Conservation (phyloP, 2,113 vertebrate species). For the Macaca mulatta region DNA sequence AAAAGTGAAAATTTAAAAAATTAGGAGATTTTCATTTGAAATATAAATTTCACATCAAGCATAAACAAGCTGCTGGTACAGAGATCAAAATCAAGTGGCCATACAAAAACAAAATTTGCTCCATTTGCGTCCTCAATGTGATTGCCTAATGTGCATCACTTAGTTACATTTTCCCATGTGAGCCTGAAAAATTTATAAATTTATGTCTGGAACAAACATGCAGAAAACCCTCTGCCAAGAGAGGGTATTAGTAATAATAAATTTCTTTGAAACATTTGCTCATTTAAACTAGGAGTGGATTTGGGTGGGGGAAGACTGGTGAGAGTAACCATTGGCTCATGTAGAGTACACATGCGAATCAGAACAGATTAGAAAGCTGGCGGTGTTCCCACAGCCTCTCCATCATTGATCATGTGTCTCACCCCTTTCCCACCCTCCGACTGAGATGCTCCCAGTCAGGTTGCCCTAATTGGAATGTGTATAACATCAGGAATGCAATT, state of each 20-base stretch:
- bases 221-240: background rate
- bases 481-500: background rate
- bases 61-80: background rate
- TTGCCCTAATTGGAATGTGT: background rate
- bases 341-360: fast-evolving
- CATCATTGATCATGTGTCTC: background rate
- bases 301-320: background rate
- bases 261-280: background rate
- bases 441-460: background rate
- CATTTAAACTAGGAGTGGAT: background rate
- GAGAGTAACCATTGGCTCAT: background rate
- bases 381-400: background rate
- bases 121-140: too few species aligned
- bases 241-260: background rate
- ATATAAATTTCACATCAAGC: background rate
- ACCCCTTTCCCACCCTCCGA: too few species aligned
- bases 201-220: background rate
- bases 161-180: background rate
- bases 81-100: background rate
- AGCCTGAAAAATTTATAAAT: background rate
- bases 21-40: background rate
- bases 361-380: background rate
- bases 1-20: background rate
- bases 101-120: background rate
- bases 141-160: background rate